Evolutionary conservation across 1,140 invertebrate species (phyloP), one percentile per base, ranked within the genome.

Genomic region (Sarcophaga peregrina): DNA sequence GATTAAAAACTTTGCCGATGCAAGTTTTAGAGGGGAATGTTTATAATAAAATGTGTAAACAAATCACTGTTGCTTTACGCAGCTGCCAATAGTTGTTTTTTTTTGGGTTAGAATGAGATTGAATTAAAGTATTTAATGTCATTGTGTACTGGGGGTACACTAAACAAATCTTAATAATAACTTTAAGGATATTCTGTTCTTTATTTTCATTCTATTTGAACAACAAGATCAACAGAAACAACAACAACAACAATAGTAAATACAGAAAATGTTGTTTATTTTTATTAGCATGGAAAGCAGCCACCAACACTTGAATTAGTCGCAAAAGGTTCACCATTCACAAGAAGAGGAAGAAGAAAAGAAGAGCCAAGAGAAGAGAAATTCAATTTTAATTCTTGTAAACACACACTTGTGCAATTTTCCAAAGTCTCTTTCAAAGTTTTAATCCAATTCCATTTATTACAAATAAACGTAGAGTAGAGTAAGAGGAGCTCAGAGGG

Each of bases 351-450:
- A 58, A 13, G 54, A 58, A n/a, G 0, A 58, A 13, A 58, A n/a
- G 15, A n/a, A n/a, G 6, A 58, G n/a, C 5, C 5, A 58, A 58
- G 0, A 58, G 54, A 13, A 68, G 20, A 68, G 9, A 68, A 68
- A 68, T 68, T 68, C 62, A 68, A 68, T 68, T 68, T 68, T 68
- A 68, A 68, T 68, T 9, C 62, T 68, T 68, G 62, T 68, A 68
- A 68, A 68, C 62, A 68, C 62, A 68, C 62, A 68, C 62, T 68
- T 68, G 10, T 20, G 20, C 62, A 20, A n/a, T 37, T 25, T 62
- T 62, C 11, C 54, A n/a, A 62, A 62, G 54, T 15, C 11, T 62
- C 5, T 25, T 17, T 68, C 62, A 9, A 68, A 68, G n/a, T 68
- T 37, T 17, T 9, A 58, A 68, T 25, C 20, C n/a, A 68, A 68